A percentile compares a stretch with the other conserved stretches of the same genome.
These are phyloP conservation scores for Volucella inanis DNA, from an alignment of 2,888 invertebrate species.

Conservation along the genomic window DNA sequence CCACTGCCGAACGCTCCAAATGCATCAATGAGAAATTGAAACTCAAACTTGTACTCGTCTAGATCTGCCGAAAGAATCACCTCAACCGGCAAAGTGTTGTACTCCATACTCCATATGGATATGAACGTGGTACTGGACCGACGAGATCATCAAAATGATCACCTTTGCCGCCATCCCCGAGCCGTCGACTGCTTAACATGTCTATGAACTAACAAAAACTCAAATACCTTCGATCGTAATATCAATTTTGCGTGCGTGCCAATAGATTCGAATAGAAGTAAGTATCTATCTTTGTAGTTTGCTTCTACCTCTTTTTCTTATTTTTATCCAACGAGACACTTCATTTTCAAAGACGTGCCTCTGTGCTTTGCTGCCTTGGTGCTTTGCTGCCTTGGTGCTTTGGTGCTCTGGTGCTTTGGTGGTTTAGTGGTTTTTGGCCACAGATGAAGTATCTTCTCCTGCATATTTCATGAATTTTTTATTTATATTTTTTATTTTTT, in stretches of 20 bases:
- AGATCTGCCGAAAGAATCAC: constrained; percentile 66
- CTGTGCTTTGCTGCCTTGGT: too few relatives aligned
- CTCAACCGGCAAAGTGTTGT: constrained; percentile 22
- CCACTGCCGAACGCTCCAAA: constrained; percentile 35
- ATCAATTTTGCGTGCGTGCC: constrained; percentile 74
- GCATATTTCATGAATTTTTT: constrained; percentile 63
- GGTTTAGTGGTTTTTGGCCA: constrained; percentile 36
- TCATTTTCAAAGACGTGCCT: constrained; percentile 64
- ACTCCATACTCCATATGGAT: constrained; percentile 2
- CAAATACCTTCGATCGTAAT: constrained; percentile 69
- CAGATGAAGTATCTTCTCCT: constrained; percentile 40
- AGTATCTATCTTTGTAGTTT: constrained; percentile 37
- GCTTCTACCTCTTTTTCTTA: neutral
- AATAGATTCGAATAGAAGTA: constrained; percentile 53
- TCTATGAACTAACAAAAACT: constrained; percentile 38
- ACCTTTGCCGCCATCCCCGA: neutral
- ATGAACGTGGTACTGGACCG: constrained; percentile 9
- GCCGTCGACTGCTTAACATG: constrained; percentile 11
- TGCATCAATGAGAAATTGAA: constrained; percentile 46
- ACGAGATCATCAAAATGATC: constrained; percentile 30
- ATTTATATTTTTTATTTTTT: too few relatives aligned
- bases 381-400: too few relatives aligned
- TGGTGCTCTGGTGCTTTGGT: constrained; percentile 13
- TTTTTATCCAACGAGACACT: constrained; percentile 50
- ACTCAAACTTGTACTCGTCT: constrained; percentile 41